Evolutionary conservation across 2,888 invertebrate genomes (phyloP), one percentile per base, ranked within the genome.

Genomic region (Epistrophe grossulariae): DNA sequence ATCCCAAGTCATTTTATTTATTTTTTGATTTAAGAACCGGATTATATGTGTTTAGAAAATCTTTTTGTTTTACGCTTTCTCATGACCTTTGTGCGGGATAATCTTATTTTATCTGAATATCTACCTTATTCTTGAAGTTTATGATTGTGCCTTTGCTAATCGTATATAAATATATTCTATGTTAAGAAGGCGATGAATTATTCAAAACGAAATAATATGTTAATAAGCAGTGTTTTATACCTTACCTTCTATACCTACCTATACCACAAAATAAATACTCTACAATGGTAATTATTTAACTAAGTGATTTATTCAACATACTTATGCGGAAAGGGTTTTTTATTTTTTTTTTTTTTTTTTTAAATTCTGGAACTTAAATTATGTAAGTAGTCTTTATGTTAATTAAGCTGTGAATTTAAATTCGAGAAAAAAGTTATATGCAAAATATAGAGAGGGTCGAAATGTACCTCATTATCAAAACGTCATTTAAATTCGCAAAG

Each of bases 251-350:
- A 15, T 9, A n/a, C 17, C 17, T 43, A 59, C n/a, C n/a, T n/a
- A n/a, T n/a, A n/a, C 45, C 24, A 35, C 55, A 55, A 74, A 74
- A 83, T 73, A 79, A 83, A 80, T 74, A 68, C 79, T 68, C 73
- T 59, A 80, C 45, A 74, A 74, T 73, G 73, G 66, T 60, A 80
- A 73, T 79, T 50, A 43, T 43, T 62, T 43, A 62, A 24, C 9
- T 1, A 28, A 40, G 57, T 66, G 64, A 79, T 73, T 66, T 66
- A 79, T 72, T 79, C 62, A 9, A 40, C 38, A 60, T 38, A 35
- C 4, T 0, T 15, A 19, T 50, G 11, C 19, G 5, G 11, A 55
- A 55, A 55, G 4, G 55, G n/a, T 55, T 55, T 31, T n/a, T 15
- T 55, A 31, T 55, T 24, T 24, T 2, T 24, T 24, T 55, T n/a